Conservation (phyloP, 2,113 vertebrate species). For the Procavia capensis region DNA sequence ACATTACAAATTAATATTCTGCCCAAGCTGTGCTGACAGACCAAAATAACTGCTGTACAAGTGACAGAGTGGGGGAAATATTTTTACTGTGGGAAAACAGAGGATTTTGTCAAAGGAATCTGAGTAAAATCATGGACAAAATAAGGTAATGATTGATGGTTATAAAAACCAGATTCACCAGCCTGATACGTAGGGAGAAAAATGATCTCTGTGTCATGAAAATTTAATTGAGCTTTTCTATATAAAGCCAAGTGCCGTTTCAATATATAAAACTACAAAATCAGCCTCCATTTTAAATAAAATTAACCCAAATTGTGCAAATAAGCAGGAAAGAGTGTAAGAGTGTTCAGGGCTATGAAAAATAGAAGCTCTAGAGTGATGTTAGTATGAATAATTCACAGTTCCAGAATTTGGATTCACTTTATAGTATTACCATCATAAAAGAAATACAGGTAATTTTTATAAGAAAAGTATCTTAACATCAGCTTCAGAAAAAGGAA, state of each 20-base stretch:
- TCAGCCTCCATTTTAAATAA: constrained; percentile 17
- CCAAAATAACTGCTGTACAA: constrained; percentile 41
- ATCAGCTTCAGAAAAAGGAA: neutral
- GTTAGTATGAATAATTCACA: neutral
- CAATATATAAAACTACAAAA: neutral
- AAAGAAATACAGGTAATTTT: neutral
- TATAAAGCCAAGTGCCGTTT: no score
- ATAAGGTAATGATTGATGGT: neutral
- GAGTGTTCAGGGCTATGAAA: neutral
- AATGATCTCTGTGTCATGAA: neutral
- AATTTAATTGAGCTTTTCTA: constrained; percentile 45
- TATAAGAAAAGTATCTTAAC: neutral
- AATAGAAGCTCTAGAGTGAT: neutral
- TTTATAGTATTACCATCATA: neutral
- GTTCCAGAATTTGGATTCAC: constrained; percentile 33
- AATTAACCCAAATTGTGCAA: neutral
- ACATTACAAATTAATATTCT: constrained; percentile 40
- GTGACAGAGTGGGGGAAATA: neutral
- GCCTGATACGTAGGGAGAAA: neutral
- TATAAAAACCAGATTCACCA: rapidly evolving
- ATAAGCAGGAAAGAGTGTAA: neutral
- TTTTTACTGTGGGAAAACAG: constrained; percentile 43
- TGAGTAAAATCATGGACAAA: constrained; percentile 48
- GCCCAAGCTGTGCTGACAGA: neutral
- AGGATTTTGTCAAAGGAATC: constrained; percentile 20